A percentile compares a stretch with the other conserved stretches of the same genome.
These are phyloP conservation scores for Autographa pulchrina DNA, from an alignment of 2,888 invertebrate genomes.

Conservation along the genomic window DNA sequence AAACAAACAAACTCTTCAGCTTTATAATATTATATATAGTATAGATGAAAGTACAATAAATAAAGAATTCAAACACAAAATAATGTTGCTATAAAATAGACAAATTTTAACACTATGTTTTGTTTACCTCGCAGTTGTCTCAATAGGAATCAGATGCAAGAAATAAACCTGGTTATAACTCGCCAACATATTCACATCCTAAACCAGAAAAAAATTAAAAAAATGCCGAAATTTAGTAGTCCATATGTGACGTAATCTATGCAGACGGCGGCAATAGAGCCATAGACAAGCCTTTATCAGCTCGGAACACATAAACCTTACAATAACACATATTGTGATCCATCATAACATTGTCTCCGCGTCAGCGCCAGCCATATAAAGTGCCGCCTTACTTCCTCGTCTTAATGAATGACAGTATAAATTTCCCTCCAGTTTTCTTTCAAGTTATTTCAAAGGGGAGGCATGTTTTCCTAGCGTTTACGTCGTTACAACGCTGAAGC, in stretches of 20 bases:
- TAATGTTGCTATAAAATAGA: not conserved
- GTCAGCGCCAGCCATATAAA: constrained; percentile 39
- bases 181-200: not conserved
- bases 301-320: not conserved
- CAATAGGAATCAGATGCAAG: not conserved
- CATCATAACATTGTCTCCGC: constrained; percentile 20
- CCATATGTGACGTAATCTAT: not conserved
- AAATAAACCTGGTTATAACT: not conserved
- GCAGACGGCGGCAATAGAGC: not conserved
- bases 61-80: not conserved
- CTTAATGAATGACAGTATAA: constrained; percentile 65
- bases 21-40: too few relatives aligned
- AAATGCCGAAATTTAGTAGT: not conserved
- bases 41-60: not conserved
- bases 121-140: not conserved
- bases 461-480: constrained; percentile 72
- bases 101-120: not conserved
- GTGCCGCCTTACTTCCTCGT: constrained; percentile 52
- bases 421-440: constrained; percentile 62
- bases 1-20: too few relatives aligned
- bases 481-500: constrained; percentile 71
- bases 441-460: constrained; percentile 71
- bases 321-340: constrained; percentile 11
- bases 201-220: not conserved
- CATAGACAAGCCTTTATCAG: not conserved